These are phyloP conservation scores for Xanthia icteritia DNA, from an alignment of 2,888 invertebrate species.

Conservation along the genomic window DNA sequence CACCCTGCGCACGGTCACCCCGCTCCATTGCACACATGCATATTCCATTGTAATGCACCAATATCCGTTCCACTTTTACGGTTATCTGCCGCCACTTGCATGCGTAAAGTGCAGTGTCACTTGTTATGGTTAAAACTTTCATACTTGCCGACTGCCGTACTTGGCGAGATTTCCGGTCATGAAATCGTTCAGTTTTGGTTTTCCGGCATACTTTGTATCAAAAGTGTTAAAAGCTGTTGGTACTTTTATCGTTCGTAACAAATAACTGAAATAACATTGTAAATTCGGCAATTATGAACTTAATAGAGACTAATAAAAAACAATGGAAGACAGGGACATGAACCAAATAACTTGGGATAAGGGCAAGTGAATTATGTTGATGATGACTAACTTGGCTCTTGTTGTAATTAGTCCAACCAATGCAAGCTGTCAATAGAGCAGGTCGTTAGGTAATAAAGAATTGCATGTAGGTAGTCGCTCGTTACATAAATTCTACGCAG, in stretches of 20 bases:
- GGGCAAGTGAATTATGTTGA: too few relatives aligned
- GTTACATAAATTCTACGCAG: background rate
- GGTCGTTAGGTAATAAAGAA: slow-evolving; percentile 11
- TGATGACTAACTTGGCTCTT: background rate
- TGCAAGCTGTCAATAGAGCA: slow-evolving; percentile 2
- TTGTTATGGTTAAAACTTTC: slow-evolving; percentile 61
- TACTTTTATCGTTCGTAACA: background rate
- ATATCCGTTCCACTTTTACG: slow-evolving; percentile 88
- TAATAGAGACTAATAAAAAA: too few relatives aligned
- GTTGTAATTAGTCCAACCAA: slow-evolving; percentile 7
- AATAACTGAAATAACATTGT: slow-evolving; percentile 5
- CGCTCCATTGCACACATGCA: slow-evolving; percentile 79
- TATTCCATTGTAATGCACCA: slow-evolving; percentile 77
- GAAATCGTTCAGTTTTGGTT: slow-evolving; percentile 30
- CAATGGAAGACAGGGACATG: too few relatives aligned
- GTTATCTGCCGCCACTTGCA: slow-evolving; percentile 69
- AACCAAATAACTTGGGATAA: too few relatives aligned
- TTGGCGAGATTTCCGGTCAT: slow-evolving; percentile 55
- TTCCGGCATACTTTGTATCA: slow-evolving; percentile 23
- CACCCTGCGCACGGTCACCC: slow-evolving; percentile 76
- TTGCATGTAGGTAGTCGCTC: background rate
- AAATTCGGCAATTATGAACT: background rate
- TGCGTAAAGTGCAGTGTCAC: slow-evolving; percentile 68
- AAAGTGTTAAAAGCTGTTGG: background rate
- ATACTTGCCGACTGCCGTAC: slow-evolving; percentile 41